phyloP scores from a whole-genome alignment of 2,888 invertebrate genomes.

The Zaprionus bogoriensis region DNA sequence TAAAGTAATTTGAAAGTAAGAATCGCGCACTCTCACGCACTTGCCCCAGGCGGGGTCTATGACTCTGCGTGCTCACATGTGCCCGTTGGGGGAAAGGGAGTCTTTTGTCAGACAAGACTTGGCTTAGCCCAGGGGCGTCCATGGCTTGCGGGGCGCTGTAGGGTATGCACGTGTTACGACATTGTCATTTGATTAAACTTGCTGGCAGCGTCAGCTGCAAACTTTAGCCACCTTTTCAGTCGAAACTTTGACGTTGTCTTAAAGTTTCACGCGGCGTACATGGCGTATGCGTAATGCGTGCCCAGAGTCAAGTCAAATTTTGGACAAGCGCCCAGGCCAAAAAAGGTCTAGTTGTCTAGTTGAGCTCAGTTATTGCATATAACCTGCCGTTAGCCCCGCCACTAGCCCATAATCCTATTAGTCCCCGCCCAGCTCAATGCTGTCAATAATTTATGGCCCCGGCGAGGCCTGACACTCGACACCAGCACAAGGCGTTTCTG shows the following conservation, averaged over 20 bases:
- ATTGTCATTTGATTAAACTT: conserved; percentile 78
- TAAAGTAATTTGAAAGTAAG: conserved; percentile 73
- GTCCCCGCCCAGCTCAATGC: background rate
- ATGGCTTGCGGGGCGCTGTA: conserved; percentile 30
- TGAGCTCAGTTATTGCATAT: too few species aligned
- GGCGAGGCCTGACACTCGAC: conserved; percentile 18
- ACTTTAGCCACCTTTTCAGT: conserved; percentile 36
- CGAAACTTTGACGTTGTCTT: conserved; percentile 48
- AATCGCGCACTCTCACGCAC: conserved; percentile 42
- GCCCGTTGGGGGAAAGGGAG: conserved; percentile 12
- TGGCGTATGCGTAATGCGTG: conserved; percentile 31
- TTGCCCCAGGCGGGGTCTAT: conserved; percentile 8
- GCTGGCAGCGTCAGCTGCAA: conserved; percentile 54
- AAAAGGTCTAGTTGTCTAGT: conserved; percentile 12
- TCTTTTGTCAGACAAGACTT: conserved; percentile 30
- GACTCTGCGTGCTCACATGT: conserved; percentile 55
- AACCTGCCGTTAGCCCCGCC: too few species aligned
- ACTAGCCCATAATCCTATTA: conserved; percentile 4
- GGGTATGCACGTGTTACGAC: conserved; percentile 73
- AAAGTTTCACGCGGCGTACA: conserved; percentile 38
- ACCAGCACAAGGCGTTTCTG: conserved; percentile 16
- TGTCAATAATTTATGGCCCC: conserved; percentile 41
- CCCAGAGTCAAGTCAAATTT: conserved; percentile 15
- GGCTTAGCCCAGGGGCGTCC: conserved; percentile 23
- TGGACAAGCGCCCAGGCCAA: too few species aligned